phyloP scores from a whole-genome alignment of 2,797 vertebrate genomes.

The Brotula barbata region DNA sequence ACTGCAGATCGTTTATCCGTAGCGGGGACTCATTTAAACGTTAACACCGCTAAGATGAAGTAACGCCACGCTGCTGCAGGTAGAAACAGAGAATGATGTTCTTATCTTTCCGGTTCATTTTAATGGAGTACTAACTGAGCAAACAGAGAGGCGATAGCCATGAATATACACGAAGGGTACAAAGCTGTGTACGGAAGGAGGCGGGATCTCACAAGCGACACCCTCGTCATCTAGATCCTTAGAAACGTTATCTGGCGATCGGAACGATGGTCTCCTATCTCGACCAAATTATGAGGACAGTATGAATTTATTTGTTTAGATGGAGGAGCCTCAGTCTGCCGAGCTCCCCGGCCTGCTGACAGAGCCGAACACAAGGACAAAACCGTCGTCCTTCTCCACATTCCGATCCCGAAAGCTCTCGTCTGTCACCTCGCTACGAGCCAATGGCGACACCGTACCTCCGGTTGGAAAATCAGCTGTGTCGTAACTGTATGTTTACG shows the following conservation, averaged over 20 bases:
- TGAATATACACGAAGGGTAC: too few species aligned
- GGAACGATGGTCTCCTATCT: too few species aligned
- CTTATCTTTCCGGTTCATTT: neutral
- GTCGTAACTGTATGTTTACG: slow-evolving; percentile 10
- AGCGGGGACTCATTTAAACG: neutral
- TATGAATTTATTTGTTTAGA: too few species aligned
- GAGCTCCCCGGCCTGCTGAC: slow-evolving; percentile 1
- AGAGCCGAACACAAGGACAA: slow-evolving; percentile 2
- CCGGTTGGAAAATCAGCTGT: slow-evolving; percentile 26
- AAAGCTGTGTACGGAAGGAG: too few species aligned
- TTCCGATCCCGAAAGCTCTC: slow-evolving; percentile 5
- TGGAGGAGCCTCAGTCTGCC: too few species aligned
- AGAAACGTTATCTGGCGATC: too few species aligned
- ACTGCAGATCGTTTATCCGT: neutral
- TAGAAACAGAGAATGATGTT: slow-evolving; percentile 1
- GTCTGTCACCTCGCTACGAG: slow-evolving; percentile 30
- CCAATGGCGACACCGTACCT: slow-evolving; percentile 23
- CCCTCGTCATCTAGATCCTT: too few species aligned
- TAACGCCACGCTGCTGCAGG: neutral
- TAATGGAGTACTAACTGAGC: too few species aligned
- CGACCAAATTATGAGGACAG: too few species aligned
- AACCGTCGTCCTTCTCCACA: slow-evolving; percentile 20
- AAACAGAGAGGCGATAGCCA: too few species aligned
- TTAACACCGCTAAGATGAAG: neutral
- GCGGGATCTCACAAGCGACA: too few species aligned